phyloP scores from a whole-genome alignment of 2,113 vertebrate genomes.

The Trochalopteron elliotii region DNA sequence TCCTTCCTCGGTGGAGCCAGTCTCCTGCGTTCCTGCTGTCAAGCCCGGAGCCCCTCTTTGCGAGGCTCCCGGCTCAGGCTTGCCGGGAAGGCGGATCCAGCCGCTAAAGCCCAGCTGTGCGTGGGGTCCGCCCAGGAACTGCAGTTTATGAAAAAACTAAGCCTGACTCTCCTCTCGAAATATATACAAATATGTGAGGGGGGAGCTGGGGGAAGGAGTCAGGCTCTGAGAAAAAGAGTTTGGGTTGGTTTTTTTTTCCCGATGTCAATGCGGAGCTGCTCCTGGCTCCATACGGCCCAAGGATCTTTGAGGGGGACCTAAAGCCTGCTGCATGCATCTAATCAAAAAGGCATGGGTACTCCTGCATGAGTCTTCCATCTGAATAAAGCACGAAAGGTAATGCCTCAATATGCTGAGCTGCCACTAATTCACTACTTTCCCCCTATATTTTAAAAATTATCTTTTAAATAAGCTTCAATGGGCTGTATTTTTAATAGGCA shows the following conservation, averaged over 20 bases:
- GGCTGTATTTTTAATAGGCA: not conserved
- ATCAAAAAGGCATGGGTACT: conserved; percentile 4
- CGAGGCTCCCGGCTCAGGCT: conserved; percentile 29
- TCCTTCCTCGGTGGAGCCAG: not conserved
- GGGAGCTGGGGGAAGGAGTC: not conserved
- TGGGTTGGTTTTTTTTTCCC: not conserved
- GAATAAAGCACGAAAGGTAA: not conserved
- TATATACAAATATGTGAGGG: conserved; percentile 61
- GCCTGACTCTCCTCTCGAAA: conserved; percentile 23
- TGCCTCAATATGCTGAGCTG: not conserved
- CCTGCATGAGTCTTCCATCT: not conserved
- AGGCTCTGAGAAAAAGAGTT: not conserved
- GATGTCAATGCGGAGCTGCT: not conserved
- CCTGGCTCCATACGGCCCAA: not conserved
- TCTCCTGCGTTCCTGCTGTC: conserved; percentile 1
- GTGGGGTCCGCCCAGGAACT: conserved; percentile 81
- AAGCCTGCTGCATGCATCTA: not conserved
- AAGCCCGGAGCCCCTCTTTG: conserved; percentile 32
- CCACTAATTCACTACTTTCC: not conserved
- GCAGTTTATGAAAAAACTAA: conserved; percentile 62
- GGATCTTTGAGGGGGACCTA: not conserved
- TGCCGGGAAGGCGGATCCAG: conserved; percentile 79
- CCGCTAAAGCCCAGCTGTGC: conserved; percentile 86
- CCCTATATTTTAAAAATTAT: not conserved
- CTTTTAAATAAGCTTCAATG: not conserved